A percentile compares a stretch with the other conserved stretches of the same genome.
These are phyloP conservation scores for Spodoptera littoralis DNA, from an alignment of 2,888 invertebrate genomes.

Conservation along the genomic window DNA sequence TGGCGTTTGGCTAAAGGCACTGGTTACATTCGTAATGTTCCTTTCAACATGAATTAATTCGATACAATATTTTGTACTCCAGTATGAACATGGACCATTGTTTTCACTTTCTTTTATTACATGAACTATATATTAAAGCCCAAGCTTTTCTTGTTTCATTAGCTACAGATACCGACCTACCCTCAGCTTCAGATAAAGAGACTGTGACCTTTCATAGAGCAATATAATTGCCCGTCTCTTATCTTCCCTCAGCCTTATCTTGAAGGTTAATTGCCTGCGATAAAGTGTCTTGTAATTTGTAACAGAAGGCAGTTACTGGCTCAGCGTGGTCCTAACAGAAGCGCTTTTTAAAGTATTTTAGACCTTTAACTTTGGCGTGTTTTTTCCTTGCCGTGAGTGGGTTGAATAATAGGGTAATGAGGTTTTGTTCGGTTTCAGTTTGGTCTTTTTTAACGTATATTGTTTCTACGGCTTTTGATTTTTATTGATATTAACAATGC, in stretches of 20 bases:
- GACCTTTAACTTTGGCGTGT: conserved; percentile 19
- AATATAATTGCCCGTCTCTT: conserved; percentile 60
- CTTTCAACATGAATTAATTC: not conserved
- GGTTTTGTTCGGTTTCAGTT: conserved; percentile 6
- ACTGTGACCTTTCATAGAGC: conserved; percentile 62
- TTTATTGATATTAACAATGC: too few species aligned
- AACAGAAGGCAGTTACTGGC: conserved; percentile 48
- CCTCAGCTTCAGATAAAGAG: conserved; percentile 58
- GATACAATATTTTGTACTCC: not conserved
- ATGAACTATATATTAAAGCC: too few species aligned
- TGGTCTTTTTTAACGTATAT: not conserved
- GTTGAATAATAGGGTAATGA: conserved; percentile 4
- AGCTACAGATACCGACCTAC: conserved; percentile 48
- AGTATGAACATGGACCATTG: not conserved
- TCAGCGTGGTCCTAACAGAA: conserved; percentile 37
- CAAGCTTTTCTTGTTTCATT: conserved; percentile 23
- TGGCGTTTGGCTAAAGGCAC: too few species aligned
- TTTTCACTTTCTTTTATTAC: too few species aligned
- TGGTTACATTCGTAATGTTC: too few species aligned
- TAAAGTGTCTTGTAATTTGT: conserved; percentile 62
- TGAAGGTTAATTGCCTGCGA: conserved; percentile 66
- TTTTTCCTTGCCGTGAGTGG: not conserved
- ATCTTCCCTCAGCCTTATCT: conserved; percentile 60
- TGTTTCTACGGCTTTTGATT: too few species aligned
- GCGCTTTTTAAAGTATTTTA: conserved; percentile 41